Evolutionary conservation across 2,888 invertebrate species (phyloP).

Genomic region (Lasioglossum zephyrum): DNA sequence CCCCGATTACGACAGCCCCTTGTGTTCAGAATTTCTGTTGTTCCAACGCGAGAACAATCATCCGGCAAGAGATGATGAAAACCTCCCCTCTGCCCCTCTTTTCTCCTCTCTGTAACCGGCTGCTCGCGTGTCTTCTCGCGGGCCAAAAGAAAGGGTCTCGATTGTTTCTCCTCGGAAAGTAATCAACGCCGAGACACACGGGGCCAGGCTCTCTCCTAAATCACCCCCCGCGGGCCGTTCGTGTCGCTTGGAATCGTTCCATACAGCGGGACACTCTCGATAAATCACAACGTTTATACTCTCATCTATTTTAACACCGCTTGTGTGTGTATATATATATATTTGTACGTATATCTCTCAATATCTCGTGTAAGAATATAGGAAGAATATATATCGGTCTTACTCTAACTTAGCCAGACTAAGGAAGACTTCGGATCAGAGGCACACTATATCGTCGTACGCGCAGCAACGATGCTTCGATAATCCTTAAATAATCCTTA

Average conservation of each 20-base stretch:
- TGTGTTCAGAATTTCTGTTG: constrained; percentile 62
- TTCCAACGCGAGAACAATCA: constrained; percentile 64
- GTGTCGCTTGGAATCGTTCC: constrained; percentile 10
- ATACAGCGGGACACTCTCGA: constrained; percentile 4
- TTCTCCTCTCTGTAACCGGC: neutral
- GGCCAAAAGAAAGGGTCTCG: constrained; percentile 17
- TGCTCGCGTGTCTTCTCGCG: constrained; percentile 33
- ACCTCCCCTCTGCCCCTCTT: constrained; percentile 24
- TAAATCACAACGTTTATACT: neutral
- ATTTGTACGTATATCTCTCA: constrained; percentile 27
- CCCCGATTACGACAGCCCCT: constrained; percentile 54
- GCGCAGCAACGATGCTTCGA: constrained; percentile 29
- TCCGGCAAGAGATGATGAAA: constrained; percentile 56
- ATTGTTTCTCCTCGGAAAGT: constrained; percentile 31
- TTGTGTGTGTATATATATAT: neutral
- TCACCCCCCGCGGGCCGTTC: neutral
- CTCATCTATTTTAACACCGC: neutral
- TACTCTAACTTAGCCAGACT: constrained; percentile 51
- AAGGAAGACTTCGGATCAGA: constrained; percentile 80
- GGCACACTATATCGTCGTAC: constrained; percentile 75
- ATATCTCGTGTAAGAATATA: constrained; percentile 63
- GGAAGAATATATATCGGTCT: constrained; percentile 39
- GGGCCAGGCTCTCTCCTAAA: constrained; percentile 7
- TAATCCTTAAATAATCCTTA: constrained; percentile 46
- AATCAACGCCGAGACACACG: constrained; percentile 34